A percentile compares a stretch with the other conserved stretches of the same genome.
These are phyloP conservation scores for Adelges cooleyi DNA, from an alignment of 1,140 invertebrate genomes.

Conservation along the genomic window DNA sequence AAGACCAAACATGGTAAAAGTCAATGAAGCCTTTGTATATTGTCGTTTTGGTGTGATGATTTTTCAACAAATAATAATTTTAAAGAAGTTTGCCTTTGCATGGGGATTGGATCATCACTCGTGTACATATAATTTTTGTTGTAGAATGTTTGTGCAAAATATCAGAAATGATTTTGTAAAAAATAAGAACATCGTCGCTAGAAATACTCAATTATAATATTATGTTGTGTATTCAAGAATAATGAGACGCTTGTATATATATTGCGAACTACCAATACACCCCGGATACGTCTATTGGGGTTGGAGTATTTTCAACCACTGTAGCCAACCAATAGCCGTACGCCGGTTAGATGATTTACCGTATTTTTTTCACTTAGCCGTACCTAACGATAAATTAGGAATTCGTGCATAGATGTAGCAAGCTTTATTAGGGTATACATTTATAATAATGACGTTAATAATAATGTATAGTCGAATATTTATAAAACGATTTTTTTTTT, in stretches of 20 bases:
- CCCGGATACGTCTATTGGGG: slow-evolving; percentile 19
- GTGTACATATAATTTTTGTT: slow-evolving; percentile 29
- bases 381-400: slow-evolving; percentile 11
- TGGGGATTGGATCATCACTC: slow-evolving; percentile 28
- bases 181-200: slow-evolving; percentile 25
- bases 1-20: slow-evolving; percentile 29
- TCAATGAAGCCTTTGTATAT: slow-evolving; percentile 26
- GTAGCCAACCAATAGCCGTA: slow-evolving; percentile 19
- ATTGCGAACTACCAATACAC: slow-evolving; percentile 23
- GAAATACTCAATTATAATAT: slow-evolving; percentile 25
- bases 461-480: too few relatives aligned
- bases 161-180: slow-evolving; percentile 2
- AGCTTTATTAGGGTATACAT: slow-evolving; percentile 19
- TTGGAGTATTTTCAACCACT: slow-evolving; percentile 15
- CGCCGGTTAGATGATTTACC: slow-evolving; percentile 17
- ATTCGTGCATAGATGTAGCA: slow-evolving; percentile 26
- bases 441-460: neutral
- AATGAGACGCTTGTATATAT: slow-evolving; percentile 27
- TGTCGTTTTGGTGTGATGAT: slow-evolving; percentile 29
- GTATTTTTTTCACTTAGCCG: slow-evolving; percentile 26
- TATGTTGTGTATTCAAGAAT: slow-evolving; percentile 20
- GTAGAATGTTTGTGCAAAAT: slow-evolving; percentile 28
- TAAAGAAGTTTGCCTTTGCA: slow-evolving; percentile 27
- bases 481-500: neutral
- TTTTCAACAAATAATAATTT: slow-evolving; percentile 18